These are phyloP conservation scores for Pocota personata DNA, from an alignment of 2,888 invertebrate genomes.

Conservation along the genomic window DNA sequence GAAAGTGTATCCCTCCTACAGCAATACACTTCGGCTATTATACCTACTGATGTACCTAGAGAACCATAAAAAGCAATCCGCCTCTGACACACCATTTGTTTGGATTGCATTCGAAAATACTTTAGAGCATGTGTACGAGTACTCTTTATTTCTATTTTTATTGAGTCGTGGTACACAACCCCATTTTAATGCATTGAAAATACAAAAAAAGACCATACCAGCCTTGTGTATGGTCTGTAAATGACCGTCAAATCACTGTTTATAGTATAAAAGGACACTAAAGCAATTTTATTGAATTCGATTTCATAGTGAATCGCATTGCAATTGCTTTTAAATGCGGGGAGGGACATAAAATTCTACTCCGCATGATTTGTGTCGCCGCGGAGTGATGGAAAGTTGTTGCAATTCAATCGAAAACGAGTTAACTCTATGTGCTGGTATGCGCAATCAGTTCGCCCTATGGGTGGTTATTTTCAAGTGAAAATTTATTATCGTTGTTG, in stretches of 20 bases:
- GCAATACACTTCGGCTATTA: too few relatives aligned
- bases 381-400: background rate
- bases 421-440: background rate
- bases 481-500: background rate
- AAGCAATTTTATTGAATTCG: slow-evolving; percentile 51
- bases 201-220: background rate
- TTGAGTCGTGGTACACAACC: too few relatives aligned
- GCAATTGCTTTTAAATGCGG: slow-evolving; percentile 2
- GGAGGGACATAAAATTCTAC: slow-evolving; percentile 8
- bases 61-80: too few relatives aligned
- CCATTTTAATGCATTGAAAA: too few relatives aligned
- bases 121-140: too few relatives aligned
- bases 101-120: too few relatives aligned
- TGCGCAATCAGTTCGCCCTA: background rate
- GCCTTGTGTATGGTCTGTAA: background rate
- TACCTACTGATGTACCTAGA: too few relatives aligned
- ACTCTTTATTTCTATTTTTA: too few relatives aligned
- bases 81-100: too few relatives aligned
- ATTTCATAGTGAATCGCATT: slow-evolving; percentile 36
- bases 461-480: background rate
- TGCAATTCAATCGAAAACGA: background rate
- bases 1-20: too few relatives aligned
- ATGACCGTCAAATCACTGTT: slow-evolving; percentile 57
- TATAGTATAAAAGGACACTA: slow-evolving; percentile 54
- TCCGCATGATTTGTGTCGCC: slow-evolving; percentile 3